These are phyloP conservation scores for Trematocara zebra DNA, from an alignment of 2,113 vertebrate species.

Conservation along the genomic window DNA sequence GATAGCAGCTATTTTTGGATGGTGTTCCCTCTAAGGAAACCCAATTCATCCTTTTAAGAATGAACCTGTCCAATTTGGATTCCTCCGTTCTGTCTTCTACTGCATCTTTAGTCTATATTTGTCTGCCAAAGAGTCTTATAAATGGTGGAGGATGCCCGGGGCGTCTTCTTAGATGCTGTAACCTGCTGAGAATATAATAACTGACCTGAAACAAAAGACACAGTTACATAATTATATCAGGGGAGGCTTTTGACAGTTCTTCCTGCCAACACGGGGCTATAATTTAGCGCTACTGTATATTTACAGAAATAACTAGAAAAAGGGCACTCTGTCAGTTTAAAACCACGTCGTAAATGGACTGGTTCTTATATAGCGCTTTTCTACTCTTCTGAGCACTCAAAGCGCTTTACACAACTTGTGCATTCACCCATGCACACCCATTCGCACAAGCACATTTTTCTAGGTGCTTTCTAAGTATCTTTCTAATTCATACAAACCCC, in stretches of 20 bases:
- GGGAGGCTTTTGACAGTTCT: not conserved
- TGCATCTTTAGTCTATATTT: constrained; percentile 24
- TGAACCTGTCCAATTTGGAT: not conserved
- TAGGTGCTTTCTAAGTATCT: no score
- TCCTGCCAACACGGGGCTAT: not conserved
- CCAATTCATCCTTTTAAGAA: constrained; percentile 14
- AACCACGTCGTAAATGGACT: not conserved
- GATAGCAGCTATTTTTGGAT: constrained; percentile 37
- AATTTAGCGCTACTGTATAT: not conserved
- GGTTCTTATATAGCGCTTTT: no score
- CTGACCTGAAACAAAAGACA: not conserved
- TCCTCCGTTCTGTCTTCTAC: not conserved
- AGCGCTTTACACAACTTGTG: no score
- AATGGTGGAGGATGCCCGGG: not conserved
- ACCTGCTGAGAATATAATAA: not conserved
- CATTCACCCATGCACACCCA: no score
- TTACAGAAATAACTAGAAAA: not conserved
- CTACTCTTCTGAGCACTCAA: no score
- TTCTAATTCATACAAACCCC: no score
- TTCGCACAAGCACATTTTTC: no score
- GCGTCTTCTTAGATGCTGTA: not conserved
- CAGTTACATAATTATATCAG: not conserved
- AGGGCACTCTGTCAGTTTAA: not conserved
- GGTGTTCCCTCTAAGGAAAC: constrained; percentile 29
- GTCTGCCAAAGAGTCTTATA: not conserved